Conservation (phyloP, 2,113 vertebrate species). For the Paralichthys olivaceus region DNA sequence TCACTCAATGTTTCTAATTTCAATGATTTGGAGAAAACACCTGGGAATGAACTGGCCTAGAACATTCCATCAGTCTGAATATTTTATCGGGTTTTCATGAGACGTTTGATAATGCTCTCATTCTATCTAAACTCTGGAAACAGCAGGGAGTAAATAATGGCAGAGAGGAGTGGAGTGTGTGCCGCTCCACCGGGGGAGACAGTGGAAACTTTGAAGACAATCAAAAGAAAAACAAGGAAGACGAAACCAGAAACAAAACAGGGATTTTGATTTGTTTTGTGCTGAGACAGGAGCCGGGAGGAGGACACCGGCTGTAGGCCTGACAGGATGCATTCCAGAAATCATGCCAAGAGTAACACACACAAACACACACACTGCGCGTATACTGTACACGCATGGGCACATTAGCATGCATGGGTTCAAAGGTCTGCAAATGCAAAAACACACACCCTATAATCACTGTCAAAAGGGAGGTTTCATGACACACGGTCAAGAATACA, state of each 20-base stretch:
- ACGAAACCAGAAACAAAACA: constrained; percentile 64
- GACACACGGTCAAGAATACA: background rate
- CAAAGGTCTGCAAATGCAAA: background rate
- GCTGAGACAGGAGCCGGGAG: constrained; percentile 27
- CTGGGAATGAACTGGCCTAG: constrained; percentile 19
- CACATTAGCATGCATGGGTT: background rate
- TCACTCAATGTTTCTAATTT: constrained; percentile 40
- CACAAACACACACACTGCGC: constrained; percentile 4
- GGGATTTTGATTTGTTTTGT: constrained; percentile 45
- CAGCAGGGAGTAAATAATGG: constrained; percentile 38
- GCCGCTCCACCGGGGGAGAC: constrained; percentile 26
- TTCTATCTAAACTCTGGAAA: constrained; percentile 52
- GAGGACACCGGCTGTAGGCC: constrained; percentile 35
- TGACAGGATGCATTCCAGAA: constrained; percentile 45
- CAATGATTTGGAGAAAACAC: constrained; percentile 33
- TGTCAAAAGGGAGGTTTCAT: background rate
- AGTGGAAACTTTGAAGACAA: constrained; percentile 56
- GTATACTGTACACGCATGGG: background rate
- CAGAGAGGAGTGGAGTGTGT: background rate
- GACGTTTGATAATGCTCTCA: constrained; percentile 33
- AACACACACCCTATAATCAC: background rate
- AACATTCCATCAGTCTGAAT: constrained; percentile 36
- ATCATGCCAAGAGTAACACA: constrained; percentile 10
- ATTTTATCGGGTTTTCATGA: constrained; percentile 29
- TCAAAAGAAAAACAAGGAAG: constrained; percentile 57